Percentiles rank a stretch among this genome's conserved stretches.
These are phyloP conservation scores for Hydractinia symbiolongicarpus DNA, from an alignment of 30 jellyfish, hydroid and myxozoan species.

Conservation along the genomic window DNA sequence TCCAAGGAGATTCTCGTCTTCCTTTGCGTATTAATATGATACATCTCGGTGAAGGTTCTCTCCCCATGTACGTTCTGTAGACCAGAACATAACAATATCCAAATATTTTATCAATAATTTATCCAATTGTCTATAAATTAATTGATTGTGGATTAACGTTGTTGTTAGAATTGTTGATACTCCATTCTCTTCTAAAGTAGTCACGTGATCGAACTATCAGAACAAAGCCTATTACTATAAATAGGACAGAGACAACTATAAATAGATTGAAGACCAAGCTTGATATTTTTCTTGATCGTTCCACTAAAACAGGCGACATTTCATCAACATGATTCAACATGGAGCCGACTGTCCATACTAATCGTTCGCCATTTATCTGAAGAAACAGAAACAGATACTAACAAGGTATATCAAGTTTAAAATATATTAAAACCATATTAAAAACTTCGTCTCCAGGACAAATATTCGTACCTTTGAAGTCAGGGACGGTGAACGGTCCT, in stretches of 20 bases:
- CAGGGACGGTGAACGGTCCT: too few relatives aligned
- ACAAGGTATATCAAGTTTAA: not conserved
- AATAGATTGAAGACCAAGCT: not conserved
- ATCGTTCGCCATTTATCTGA: constrained; percentile 5
- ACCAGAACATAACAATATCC: too few relatives aligned
- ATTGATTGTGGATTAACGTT: not conserved
- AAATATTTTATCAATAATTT: too few relatives aligned
- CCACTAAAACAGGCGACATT: constrained; percentile 2
- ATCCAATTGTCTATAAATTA: too few relatives aligned
- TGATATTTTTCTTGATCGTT: not conserved
- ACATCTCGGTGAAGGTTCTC: too few relatives aligned
- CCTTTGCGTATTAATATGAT: too few relatives aligned
- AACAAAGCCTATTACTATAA: not conserved
- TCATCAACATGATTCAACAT: not conserved
- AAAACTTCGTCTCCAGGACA: too few relatives aligned
- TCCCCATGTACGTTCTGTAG: too few relatives aligned
- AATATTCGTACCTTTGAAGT: too few relatives aligned
- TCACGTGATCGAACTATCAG: not conserved
- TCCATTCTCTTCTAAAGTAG: not conserved
- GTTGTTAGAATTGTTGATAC: not conserved
- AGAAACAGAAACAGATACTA: not conserved
- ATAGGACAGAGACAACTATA: not conserved
- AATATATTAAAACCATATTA: too few relatives aligned
- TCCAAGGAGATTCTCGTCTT: too few relatives aligned
- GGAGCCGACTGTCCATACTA: not conserved